Base-by-base conservation (phyloP, 2,113 vertebrate species). In the Gadus chalcogrammus region DNA sequence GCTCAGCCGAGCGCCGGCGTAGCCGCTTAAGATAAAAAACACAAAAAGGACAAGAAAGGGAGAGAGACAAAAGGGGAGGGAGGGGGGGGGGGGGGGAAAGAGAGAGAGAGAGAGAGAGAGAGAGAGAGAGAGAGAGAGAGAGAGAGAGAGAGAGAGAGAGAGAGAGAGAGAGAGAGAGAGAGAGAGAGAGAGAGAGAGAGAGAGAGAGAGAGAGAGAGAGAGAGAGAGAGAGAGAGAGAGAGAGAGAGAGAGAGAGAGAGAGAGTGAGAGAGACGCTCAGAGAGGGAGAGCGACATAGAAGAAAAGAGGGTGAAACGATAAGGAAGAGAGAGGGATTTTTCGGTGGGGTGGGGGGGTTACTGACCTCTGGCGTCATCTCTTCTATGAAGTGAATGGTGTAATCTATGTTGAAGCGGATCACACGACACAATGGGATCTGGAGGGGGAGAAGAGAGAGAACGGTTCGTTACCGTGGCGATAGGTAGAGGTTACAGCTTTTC, bases 311-410 rank as follows among this genome's bases (percentile, higher is more conserved):
- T 71, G 69, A 42, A 73, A 71, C 84, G 82, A 85, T 74, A 84
- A 84, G 77, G 31, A 35, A 35, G 78, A 60, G 78, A 60, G 31
- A 63, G 71, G 68, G 77, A 79, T 74, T 61, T n/a, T 35, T 53
- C 20, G 8, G 8, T 53, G 8, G 15, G 31, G 31, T 4, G 31
- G 2, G 31, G 28, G 31, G 31, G 31, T 4, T 55, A 88, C 95
- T 93, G 92, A 98, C 97, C 97, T 99, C 97, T 13, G 97, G 97
- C 85, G 95, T 93, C 95, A 97, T 97, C 88, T 99, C 97, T 81
- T 99, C 95, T 73, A 99, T 99, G 90, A 99, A 99, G 92, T 99
- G 97, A 87, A 99, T 98, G 70, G 95, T 99, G 93, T 99, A 99
- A 91, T 99, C 97, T 89, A 99, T 99, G 93, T 99, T 99, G 93